phyloP scores from a whole-genome alignment of 2,797 vertebrate species.

The Heteromormyrus szaboi region DNA sequence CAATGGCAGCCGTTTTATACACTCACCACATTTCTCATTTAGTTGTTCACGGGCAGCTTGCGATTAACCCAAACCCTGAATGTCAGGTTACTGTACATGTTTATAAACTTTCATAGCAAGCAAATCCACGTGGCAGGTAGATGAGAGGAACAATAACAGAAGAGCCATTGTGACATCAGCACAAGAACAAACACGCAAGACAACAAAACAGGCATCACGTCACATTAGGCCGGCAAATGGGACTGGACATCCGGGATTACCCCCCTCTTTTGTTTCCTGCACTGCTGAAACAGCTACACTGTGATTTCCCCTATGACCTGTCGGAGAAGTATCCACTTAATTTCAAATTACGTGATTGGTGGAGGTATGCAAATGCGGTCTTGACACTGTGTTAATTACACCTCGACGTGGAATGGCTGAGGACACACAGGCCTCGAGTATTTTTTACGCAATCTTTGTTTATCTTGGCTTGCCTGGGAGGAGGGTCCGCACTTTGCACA shows the following conservation, averaged over 20 bases:
- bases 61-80: background rate
- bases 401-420: background rate
- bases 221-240: background rate
- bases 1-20: background rate
- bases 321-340: background rate
- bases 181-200: background rate
- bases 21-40: background rate
- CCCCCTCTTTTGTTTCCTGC: background rate
- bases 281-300: background rate
- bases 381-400: background rate
- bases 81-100: background rate
- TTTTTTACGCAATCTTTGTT: background rate
- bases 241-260: background rate
- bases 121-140: background rate
- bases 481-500: background rate
- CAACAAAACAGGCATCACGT: background rate
- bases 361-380: background rate
- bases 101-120: background rate
- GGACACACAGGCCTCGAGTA: background rate
- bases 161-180: background rate
- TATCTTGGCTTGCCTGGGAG: background rate
- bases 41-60: background rate
- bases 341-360: background rate
- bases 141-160: background rate
- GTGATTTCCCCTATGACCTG: background rate